Evolutionary conservation across 2,113 vertebrate species (phyloP), one percentile per base, ranked within the genome.

Genomic region (Prietella phreatophila): DNA sequence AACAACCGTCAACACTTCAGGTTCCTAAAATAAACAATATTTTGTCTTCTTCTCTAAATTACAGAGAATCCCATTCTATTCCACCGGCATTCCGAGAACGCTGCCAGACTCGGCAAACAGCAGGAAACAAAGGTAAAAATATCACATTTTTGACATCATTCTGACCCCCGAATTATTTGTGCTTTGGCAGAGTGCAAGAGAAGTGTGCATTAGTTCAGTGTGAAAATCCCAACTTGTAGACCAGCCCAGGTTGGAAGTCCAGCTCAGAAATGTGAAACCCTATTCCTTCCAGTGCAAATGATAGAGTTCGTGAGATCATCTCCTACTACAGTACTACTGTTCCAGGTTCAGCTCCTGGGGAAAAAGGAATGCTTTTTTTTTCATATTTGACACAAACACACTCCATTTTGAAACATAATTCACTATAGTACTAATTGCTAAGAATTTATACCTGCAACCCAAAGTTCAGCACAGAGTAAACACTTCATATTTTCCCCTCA

Each of bases 1-100:
- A 92, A 91, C 90, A 89, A 87, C 33, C 78, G 33, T 85, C 69
- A 86, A 89, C 90, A 88, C 80, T 84, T 86, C 85, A 79, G 89
- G 86, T 90, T 91, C 86, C 85, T 90, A 92, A 92, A 92, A 91
- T 91, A 92, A 91, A 91, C 89, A 84, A 56, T 88, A 83, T 84
- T 61, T 84, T 89, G 91, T 86, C 83, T 17, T 79, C 71, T 85
- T 75, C 75, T 55, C 50, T 73, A 86, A 91, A 87, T 87, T 88
- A 87, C 85, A 89, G 88, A 90, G 87, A 85, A 79, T 86, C 19
- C 79, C 22, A 55, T 71, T 84, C 76, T 56, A 71, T 84, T 87
- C 7, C 22, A 75, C 22, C 4, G 42, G 36, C 27, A 9, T 76
- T 39, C 36, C 19, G 11, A 58, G 73, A 80, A 60, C 39, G 60